phyloP scores from a whole-genome alignment of 2,797 vertebrate species.

The Sphaeramia orbicularis region DNA sequence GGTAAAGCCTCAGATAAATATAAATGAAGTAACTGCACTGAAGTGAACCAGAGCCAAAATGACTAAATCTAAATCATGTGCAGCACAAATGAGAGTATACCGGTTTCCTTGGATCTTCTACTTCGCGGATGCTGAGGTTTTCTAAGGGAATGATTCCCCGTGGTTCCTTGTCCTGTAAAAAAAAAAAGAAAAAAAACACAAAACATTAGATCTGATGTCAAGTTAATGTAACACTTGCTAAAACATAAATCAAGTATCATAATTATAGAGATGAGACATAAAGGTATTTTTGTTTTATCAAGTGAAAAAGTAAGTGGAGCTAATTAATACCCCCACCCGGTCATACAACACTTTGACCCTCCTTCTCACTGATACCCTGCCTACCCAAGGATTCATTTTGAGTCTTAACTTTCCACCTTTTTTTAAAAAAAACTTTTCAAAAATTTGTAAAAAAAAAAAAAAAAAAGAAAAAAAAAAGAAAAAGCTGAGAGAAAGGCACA shows the following conservation, averaged over 20 bases:
- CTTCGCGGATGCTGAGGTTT: slow-evolving; percentile 95
- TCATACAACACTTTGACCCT: too few relatives aligned
- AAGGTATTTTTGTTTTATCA: too few relatives aligned
- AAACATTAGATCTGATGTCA: neutral
- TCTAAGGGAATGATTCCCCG: slow-evolving; percentile 95
- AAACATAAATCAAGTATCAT: too few relatives aligned
- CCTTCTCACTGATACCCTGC: too few relatives aligned
- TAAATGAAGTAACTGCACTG: accelerated
- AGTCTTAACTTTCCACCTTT: too few relatives aligned
- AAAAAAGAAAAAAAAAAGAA: neutral
- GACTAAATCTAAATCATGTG: too few relatives aligned
- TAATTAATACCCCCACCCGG: too few relatives aligned
- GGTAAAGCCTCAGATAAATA: neutral
- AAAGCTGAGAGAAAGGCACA: too few relatives aligned
- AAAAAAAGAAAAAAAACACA: slow-evolving; percentile 41
- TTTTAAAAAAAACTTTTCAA: neutral
- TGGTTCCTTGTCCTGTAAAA: slow-evolving; percentile 92
- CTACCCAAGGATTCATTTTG: too few relatives aligned
- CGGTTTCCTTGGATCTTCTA: slow-evolving; percentile 95
- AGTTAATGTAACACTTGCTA: neutral
- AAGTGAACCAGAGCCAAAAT: neutral
- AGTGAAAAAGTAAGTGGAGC: too few relatives aligned
- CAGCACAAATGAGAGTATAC: slow-evolving; percentile 73
- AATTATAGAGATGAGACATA: too few relatives aligned
- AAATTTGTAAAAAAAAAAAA: neutral